phyloP scores from a whole-genome alignment of 1,140 invertebrate genomes.

The Ericerus pela region DNA sequence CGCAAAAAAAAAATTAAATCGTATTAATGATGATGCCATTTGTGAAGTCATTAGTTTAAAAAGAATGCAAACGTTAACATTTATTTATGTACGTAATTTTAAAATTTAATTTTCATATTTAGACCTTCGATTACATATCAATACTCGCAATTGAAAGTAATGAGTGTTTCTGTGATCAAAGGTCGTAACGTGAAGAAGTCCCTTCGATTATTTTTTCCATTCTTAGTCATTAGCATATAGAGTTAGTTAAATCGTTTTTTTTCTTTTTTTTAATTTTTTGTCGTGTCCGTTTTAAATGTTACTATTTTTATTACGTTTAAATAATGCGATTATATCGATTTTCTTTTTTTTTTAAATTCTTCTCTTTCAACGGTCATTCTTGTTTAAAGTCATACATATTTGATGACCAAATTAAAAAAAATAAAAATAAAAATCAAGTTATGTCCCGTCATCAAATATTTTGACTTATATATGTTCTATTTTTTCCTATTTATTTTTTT shows the following conservation, averaged over 20 bases:
- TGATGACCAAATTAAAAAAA: not conserved
- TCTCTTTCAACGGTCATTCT: slow-evolving; percentile 10
- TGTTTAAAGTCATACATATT: not conserved
- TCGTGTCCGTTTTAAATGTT: too few relatives aligned
- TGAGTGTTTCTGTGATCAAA: slow-evolving; percentile 8
- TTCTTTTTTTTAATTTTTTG: too few relatives aligned
- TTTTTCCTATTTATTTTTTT: not conserved
- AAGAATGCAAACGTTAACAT: too few relatives aligned
- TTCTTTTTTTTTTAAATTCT: slow-evolving; percentile 7
- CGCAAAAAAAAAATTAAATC: too few relatives aligned
- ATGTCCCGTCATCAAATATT: not conserved
- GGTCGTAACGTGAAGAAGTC: not conserved
- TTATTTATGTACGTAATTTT: not conserved
- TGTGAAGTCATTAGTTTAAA: too few relatives aligned
- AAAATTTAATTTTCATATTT: slow-evolving; percentile 1
- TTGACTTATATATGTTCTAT: not conserved
- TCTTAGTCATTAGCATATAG: slow-evolving; percentile 9
- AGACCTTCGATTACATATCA: slow-evolving; percentile 8
- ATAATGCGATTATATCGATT: too few relatives aligned
- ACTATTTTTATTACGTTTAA: too few relatives aligned
- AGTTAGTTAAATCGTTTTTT: slow-evolving; percentile 3
- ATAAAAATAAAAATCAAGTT: slow-evolving; percentile 4
- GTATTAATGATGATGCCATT: too few relatives aligned
- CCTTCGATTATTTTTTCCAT: slow-evolving; percentile 2
- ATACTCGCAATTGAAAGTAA: slow-evolving; percentile 2